Conservation (phyloP, 2,113 vertebrate genomes). For the Onychostoma macrolepis region DNA sequence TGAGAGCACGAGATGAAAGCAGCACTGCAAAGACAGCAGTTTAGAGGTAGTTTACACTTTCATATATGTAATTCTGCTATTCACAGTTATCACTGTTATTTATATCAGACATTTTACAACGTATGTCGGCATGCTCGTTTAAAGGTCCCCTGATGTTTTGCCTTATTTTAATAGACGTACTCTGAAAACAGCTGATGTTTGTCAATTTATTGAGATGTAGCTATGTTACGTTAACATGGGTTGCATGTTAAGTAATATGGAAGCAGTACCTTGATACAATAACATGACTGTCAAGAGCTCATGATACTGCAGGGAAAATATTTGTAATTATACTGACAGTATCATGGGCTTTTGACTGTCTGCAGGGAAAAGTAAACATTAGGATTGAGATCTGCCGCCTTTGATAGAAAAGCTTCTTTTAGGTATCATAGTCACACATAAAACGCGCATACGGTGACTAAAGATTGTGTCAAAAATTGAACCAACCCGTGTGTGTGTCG, state of each 20-base stretch:
- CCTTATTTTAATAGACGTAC: not conserved
- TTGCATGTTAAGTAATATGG: not conserved
- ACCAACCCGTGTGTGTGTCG: not conserved
- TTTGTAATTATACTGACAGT: no score
- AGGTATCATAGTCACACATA: not conserved
- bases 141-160: not conserved
- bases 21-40: conserved; percentile 7
- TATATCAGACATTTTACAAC: not conserved
- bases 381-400: not conserved
- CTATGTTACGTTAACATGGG: not conserved
- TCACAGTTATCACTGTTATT: no score
- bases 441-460: not conserved
- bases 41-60: conserved; percentile 17
- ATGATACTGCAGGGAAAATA: no score
- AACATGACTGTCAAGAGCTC: not conserved
- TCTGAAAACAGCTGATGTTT: not conserved
- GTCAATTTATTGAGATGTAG: not conserved
- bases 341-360: not conserved
- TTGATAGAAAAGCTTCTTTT: not conserved
- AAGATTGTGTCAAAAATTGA: not conserved
- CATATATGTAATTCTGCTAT: not conserved
- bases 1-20: not conserved
- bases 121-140: not conserved
- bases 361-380: not conserved
- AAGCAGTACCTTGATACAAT: not conserved